Percentiles rank a stretch among this genome's conserved stretches.
Evolutionary conservation across 2,113 vertebrate genomes (phyloP).

Genomic region (Callaeas wilsoni): DNA sequence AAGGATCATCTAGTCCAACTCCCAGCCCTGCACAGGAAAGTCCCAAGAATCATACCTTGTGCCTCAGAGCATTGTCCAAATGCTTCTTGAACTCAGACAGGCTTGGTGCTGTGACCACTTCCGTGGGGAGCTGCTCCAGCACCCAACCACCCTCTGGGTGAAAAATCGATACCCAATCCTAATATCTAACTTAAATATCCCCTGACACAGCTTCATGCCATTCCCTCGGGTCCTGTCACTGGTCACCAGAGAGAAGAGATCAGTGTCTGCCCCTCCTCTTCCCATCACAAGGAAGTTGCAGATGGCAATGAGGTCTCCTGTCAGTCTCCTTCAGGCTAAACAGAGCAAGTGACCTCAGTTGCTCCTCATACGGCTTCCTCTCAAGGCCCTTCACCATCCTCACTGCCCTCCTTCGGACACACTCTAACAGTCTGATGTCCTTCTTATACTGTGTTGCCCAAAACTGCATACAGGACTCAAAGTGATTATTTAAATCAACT

Average conservation of each 20-base stretch:
- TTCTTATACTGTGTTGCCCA: neutral
- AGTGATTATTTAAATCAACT: neutral
- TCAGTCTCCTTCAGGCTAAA: neutral
- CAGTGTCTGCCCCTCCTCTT: neutral
- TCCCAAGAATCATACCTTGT: neutral
- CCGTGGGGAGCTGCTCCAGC: neutral
- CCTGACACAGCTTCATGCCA: neutral
- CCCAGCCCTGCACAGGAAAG: neutral
- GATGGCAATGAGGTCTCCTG: neutral
- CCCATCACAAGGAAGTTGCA: rapidly evolving
- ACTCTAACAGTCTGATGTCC: neutral
- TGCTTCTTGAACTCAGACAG: neutral
- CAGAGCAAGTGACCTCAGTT: neutral
- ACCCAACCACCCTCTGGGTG: neutral
- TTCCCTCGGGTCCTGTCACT: neutral
- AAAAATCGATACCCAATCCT: neutral
- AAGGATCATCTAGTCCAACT: neutral
- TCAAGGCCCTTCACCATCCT: neutral
- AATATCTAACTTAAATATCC: neutral
- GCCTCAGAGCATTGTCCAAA: neutral
- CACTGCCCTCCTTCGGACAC: neutral
- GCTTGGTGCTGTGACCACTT: neutral
- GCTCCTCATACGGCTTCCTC: neutral
- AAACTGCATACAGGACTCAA: neutral
- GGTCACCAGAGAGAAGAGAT: neutral